Evolutionary conservation across 1,140 invertebrate genomes (phyloP).

Genomic region (Saccostrea glomerata): DNA sequence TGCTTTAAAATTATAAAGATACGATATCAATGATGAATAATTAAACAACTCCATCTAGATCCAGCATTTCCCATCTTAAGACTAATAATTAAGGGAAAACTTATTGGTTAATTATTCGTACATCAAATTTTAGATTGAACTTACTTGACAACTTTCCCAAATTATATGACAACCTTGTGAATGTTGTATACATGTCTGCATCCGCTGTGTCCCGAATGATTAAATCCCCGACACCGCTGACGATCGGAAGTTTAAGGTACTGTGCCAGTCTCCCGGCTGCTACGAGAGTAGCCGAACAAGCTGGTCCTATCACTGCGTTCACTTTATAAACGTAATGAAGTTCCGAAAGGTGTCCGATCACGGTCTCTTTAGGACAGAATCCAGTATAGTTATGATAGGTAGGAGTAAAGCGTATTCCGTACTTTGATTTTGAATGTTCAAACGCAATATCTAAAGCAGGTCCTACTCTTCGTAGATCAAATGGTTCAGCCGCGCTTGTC

Average conservation of each 20-base stretch:
- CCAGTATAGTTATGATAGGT: conserved; percentile 51
- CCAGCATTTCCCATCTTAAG: too few species aligned
- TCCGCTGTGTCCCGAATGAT: conserved; percentile 44
- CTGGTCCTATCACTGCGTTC: conserved; percentile 53
- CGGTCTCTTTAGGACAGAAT: conserved; percentile 51
- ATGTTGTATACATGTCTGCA: conserved; percentile 55
- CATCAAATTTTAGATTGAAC: neutral
- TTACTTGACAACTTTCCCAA: conserved; percentile 54
- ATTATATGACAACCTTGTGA: conserved; percentile 55
- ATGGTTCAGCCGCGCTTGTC: conserved; percentile 53
- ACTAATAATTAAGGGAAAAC: too few species aligned
- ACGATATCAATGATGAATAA: too few species aligned
- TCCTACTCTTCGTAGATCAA: conserved; percentile 47
- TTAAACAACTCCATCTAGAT: too few species aligned
- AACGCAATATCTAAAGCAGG: conserved; percentile 54
- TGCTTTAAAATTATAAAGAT: too few species aligned
- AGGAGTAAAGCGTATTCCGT: conserved; percentile 48
- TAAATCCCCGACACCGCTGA: conserved; percentile 53
- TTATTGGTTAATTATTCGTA: too few species aligned
- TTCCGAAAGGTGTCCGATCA: conserved; percentile 52
- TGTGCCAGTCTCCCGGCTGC: conserved; percentile 50
- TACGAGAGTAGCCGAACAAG: conserved; percentile 52
- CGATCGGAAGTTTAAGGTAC: conserved; percentile 49
- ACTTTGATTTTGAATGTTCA: conserved; percentile 44
- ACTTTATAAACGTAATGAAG: conserved; percentile 47